Percentiles rank a stretch among this genome's conserved stretches.
phyloP scores from a whole-genome alignment of 2,888 invertebrate species.

The Polydrusus pterygomalis region DNA sequence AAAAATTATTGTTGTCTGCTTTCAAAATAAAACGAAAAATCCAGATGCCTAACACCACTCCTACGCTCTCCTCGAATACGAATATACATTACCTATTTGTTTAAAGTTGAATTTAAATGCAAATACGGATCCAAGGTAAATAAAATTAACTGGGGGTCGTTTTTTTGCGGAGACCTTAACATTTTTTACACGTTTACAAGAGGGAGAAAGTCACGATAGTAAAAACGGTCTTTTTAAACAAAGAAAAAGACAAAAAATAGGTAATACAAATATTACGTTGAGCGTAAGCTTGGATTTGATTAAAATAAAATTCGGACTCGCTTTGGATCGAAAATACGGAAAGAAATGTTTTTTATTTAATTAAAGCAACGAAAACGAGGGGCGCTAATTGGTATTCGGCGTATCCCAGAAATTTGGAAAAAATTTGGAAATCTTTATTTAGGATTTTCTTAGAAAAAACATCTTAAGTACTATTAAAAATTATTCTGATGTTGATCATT shows the following conservation, averaged over 20 bases:
- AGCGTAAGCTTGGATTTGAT: constrained; percentile 26
- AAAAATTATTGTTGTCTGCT: no score
- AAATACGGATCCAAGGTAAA: constrained; percentile 42
- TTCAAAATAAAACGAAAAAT: not conserved
- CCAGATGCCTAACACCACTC: not conserved
- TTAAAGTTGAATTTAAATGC: constrained; percentile 45
- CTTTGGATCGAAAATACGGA: not conserved
- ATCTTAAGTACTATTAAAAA: no score
- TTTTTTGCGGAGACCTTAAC: constrained; percentile 30
- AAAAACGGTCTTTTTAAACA: constrained; percentile 96
- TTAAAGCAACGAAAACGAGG: not conserved
- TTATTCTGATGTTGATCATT: no score
- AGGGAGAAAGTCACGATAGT: constrained; percentile 90
- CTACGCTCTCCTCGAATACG: constrained; percentile 10
- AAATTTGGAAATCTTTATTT: no score
- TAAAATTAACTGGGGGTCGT: constrained; percentile 35
- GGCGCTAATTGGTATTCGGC: not conserved
- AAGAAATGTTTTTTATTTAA: constrained; percentile 17
- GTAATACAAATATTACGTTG: constrained; percentile 7
- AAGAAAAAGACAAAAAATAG: constrained; percentile 86
- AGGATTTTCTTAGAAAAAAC: no score
- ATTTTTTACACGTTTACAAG: constrained; percentile 41
- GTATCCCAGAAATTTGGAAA: no score
- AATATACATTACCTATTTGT: constrained; percentile 40
- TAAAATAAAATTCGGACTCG: constrained; percentile 2